Evolutionary conservation across 2,888 invertebrate species (phyloP).

Genomic region (Ectemnius cavifrons): DNA sequence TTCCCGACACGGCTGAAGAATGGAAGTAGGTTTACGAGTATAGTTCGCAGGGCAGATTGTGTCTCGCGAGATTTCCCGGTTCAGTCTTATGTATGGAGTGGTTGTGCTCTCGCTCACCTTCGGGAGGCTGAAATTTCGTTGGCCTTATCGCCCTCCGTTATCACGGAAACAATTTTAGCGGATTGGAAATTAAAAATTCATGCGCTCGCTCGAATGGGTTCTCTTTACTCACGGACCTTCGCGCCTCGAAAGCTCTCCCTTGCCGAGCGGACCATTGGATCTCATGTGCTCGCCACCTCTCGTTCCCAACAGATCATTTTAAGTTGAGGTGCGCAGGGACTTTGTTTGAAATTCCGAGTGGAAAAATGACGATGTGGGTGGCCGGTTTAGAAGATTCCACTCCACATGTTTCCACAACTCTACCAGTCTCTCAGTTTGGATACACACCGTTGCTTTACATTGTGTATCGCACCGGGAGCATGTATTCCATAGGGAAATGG

Average conservation of each 20-base stretch:
- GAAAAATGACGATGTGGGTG: no score
- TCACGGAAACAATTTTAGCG: constrained; percentile 51
- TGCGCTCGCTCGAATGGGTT: neutral
- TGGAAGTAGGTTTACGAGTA: constrained; percentile 7
- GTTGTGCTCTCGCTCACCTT: constrained; percentile 10
- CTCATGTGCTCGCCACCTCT: no score
- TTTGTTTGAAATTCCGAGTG: no score
- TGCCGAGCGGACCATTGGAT: no score
- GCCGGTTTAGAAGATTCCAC: no score
- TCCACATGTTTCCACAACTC: no score
- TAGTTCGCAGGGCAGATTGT: neutral
- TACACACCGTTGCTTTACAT: no score
- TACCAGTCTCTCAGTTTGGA: no score
- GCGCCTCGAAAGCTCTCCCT: constrained; percentile 18
- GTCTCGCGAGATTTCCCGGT: neutral
- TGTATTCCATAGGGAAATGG: no score
- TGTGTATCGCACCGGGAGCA: no score
- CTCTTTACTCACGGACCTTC: neutral
- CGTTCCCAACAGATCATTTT: no score
- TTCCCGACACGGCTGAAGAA: neutral
- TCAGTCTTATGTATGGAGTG: neutral
- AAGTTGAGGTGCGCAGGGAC: no score
- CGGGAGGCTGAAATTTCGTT: constrained; percentile 18
- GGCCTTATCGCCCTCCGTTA: constrained; percentile 26
- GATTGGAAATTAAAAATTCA: constrained; percentile 66